phyloP scores from a whole-genome alignment of 2,113 vertebrate genomes.

The Scomber scombrus region DNA sequence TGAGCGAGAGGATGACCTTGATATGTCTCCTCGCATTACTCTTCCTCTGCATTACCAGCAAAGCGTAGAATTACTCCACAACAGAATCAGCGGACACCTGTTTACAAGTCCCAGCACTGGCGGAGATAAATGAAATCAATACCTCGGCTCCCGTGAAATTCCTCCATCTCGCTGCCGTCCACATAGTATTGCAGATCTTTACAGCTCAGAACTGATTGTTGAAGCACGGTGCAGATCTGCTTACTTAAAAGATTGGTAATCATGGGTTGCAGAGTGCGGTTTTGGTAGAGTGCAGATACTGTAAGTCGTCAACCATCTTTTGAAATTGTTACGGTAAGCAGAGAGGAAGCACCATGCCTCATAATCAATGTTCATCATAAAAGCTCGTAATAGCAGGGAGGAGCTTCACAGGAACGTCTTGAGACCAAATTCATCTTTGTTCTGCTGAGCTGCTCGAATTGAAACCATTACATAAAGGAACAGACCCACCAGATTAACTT shows the following conservation, averaged over 20 bases:
- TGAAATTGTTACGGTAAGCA: constrained; percentile 62
- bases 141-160: constrained; percentile 48
- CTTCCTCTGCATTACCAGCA: constrained; percentile 60
- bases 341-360: constrained; percentile 39
- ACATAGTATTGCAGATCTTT: constrained; percentile 35
- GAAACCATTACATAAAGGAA: not conserved
- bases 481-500: not conserved
- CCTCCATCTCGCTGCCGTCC: constrained; percentile 11
- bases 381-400: constrained; percentile 50
- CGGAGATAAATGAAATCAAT: constrained; percentile 72
- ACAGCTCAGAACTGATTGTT: constrained; percentile 50
- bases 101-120: constrained; percentile 63
- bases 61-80: constrained; percentile 46
- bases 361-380: constrained; percentile 58
- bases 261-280: constrained; percentile 47
- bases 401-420: constrained; percentile 25
- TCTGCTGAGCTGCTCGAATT: constrained; percentile 1
- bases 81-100: constrained; percentile 65
- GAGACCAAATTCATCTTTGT: not conserved
- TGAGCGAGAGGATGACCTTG: constrained; percentile 61
- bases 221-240: constrained; percentile 57
- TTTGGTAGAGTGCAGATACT: constrained; percentile 53
- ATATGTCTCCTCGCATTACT: constrained; percentile 66
- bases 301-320: constrained; percentile 39
- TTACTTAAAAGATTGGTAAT: constrained; percentile 60